Evolutionary conservation across 2,888 invertebrate species (phyloP), one percentile per base, ranked within the genome.

Genomic region (Ellobium chinense): DNA sequence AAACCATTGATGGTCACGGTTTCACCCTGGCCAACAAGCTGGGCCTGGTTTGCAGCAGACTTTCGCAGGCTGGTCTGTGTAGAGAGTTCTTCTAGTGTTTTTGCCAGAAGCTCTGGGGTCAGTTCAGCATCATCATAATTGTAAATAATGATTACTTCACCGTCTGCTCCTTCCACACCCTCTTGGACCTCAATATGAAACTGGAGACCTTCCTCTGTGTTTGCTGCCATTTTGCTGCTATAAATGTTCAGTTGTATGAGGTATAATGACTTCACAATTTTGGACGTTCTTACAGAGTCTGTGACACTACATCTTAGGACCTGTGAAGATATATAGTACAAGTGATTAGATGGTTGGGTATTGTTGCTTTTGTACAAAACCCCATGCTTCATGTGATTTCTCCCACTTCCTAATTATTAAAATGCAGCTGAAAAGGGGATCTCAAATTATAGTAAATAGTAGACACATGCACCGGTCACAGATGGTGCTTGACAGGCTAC

Each of bases 101-200:
- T 72, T n/a, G 78, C 78, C 46, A 78, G 56, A 9, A 78, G 60
- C 27, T 78, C 78, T 27, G 78, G 78, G 14, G 78, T 78, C 29
- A 78, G 18, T 18, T 78, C 78, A 27, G 54, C 78, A 21, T 72
- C 72, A 72, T 78, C 72, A 78, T 62, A 78, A 62, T 78, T 78
- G 56, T 78, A 78, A 63, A 78, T 78, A n/a, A 78, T 78, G 24
- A 78, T 78, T 24, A 78, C 72, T 14, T 78, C 72, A 1, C 78
- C 78, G 37, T 78, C 62, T n/a, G 54, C 36, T 54, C 56, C 56
- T 39, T 69, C 70, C 14, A 39, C 46, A 34, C 63, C 72, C 36
- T 78, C 78, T 46, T 72, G 63, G n/a, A 72, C 65, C 36, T 76
- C 65, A 65, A 76, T 65, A 9, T 66, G 56, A 34, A 63, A 66